A percentile compares a stretch with the other conserved stretches of the same genome.
Evolutionary conservation across 2,113 vertebrate genomes (phyloP).

Genomic region (Riparia riparia): DNA sequence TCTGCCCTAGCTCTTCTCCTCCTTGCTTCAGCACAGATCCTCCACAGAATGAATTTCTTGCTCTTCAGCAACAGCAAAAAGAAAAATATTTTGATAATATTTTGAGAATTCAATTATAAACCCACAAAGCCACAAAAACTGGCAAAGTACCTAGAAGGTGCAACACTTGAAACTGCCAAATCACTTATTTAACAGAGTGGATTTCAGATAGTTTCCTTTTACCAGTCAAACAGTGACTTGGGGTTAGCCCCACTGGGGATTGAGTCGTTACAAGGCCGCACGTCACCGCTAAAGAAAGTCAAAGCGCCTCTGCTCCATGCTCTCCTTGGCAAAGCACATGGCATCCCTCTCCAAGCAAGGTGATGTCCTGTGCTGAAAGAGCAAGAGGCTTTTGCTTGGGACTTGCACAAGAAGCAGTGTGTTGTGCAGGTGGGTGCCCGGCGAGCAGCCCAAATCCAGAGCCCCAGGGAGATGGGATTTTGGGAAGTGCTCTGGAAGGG

Average conservation of each 20-base stretch:
- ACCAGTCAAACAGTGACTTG: conserved; percentile 64
- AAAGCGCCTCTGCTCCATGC: not conserved
- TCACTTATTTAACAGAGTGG: conserved; percentile 51
- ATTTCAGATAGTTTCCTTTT: conserved; percentile 63
- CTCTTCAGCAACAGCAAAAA: conserved; percentile 19
- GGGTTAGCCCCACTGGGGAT: conserved; percentile 57
- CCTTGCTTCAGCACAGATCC: not conserved
- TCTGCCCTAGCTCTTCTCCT: not conserved
- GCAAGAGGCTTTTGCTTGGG: not conserved
- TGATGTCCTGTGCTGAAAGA: accelerated
- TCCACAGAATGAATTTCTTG: not conserved
- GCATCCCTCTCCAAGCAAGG: not conserved
- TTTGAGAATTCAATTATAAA: conserved; percentile 57
- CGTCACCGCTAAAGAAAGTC: not conserved
- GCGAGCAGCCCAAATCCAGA: not conserved
- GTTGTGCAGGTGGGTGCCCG: not conserved
- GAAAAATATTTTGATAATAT: conserved; percentile 66
- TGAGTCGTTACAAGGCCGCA: not conserved
- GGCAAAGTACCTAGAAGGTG: conserved; percentile 45
- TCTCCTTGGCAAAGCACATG: not conserved
- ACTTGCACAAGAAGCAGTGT: not conserved
- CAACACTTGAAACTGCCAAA: conserved; percentile 54
- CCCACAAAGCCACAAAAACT: conserved; percentile 69
- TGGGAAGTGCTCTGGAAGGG: accelerated
- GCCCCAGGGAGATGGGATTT: not conserved